These are phyloP conservation scores for Amniataba percoides DNA, from an alignment of 2,797 vertebrate species.

Conservation along the genomic window DNA sequence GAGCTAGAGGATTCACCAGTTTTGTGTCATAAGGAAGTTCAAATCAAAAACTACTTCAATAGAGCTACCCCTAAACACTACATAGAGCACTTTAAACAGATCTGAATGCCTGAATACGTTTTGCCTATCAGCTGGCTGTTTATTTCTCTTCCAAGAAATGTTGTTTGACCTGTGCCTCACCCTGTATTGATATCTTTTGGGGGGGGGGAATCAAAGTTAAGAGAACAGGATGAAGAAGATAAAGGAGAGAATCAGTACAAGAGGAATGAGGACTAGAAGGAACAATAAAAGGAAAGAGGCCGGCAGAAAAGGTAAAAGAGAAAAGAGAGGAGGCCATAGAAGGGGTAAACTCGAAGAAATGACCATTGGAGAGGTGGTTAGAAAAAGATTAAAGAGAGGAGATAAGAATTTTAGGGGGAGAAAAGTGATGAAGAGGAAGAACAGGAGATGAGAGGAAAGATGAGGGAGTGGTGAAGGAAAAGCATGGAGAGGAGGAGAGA, in stretches of 20 bases:
- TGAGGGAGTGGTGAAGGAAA: constrained; percentile 46
- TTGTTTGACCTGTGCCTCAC: constrained; percentile 24
- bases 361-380: constrained; percentile 8
- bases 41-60: constrained; percentile 18
- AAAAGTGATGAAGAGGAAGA: constrained; percentile 13
- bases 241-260: neutral
- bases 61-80: neutral
- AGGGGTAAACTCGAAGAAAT: constrained; percentile 1
- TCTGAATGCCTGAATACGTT: neutral
- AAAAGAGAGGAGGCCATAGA: neutral
- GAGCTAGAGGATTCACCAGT: neutral
- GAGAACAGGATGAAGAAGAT: neutral
- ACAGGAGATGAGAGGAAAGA: constrained; percentile 40
- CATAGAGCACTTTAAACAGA: neutral
- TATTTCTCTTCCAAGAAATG: neutral
- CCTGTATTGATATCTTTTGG: neutral
- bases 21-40: constrained; percentile 1
- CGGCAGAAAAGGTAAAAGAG: neutral
- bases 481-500: neutral
- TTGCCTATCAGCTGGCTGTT: neutral
- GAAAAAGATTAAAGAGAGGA: constrained; percentile 26
- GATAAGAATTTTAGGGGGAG: constrained; percentile 30
- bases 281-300: neutral
- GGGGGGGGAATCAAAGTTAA: no score
- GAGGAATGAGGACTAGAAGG: neutral